Percentiles rank a stretch among this genome's conserved stretches.
phyloP scores from a whole-genome alignment of 2,113 vertebrate species.

The Oncorhynchus clarkii region DNA sequence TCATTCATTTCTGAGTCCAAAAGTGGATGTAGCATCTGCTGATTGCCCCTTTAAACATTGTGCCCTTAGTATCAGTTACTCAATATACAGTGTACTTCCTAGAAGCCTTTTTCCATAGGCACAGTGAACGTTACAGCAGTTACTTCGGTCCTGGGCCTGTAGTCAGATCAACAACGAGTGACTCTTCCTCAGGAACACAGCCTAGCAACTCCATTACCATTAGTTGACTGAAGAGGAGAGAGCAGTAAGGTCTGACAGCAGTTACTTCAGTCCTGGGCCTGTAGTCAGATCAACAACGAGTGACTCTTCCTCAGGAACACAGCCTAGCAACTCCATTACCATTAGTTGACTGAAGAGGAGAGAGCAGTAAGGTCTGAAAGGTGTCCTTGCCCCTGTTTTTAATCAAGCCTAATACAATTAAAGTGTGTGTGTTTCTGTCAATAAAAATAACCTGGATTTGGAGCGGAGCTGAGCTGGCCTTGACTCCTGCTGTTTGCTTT shows the following conservation, averaged over 20 bases:
- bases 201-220: not conserved
- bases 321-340: not conserved
- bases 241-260: no score
- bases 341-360: not conserved
- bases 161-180: not conserved
- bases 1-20: no score
- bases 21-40: no score
- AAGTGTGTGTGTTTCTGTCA: conserved; percentile 44
- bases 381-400: conserved; percentile 72
- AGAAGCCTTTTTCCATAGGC: no score
- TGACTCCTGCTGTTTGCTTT: conserved; percentile 91
- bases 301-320: not conserved
- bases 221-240: not conserved
- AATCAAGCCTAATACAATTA: conserved; percentile 75
- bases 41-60: no score
- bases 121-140: not conserved
- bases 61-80: no score
- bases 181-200: not conserved
- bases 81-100: no score
- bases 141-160: not conserved
- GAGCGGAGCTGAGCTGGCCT: conserved; percentile 78
- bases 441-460: conserved; percentile 86
- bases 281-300: not conserved
- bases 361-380: conserved; percentile 60
- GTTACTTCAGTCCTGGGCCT: not conserved